Percentiles rank a stretch among this genome's conserved stretches.
Evolutionary conservation across 2,797 vertebrate genomes (phyloP).

Genomic region (Gambusia yucatana): DNA sequence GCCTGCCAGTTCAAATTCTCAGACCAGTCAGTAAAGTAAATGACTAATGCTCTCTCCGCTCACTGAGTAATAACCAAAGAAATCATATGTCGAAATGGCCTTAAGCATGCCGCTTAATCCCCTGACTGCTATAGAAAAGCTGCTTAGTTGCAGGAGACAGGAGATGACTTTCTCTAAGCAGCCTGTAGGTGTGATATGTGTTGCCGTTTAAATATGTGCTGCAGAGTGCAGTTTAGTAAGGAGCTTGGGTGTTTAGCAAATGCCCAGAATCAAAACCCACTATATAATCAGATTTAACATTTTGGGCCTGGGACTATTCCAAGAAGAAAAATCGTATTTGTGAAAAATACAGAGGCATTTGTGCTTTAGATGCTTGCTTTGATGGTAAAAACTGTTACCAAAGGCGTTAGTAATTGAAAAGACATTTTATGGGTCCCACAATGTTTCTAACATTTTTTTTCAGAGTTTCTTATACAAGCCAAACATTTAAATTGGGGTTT

Average conservation of each 20-base stretch:
- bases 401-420: not conserved
- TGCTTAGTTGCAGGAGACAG: constrained; percentile 70
- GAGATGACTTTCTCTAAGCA: constrained; percentile 54
- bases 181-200: constrained; percentile 45
- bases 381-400: not conserved
- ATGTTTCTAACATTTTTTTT: not conserved
- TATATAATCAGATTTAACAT: not conserved
- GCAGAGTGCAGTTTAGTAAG: constrained; percentile 11
- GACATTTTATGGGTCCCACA: not conserved
- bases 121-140: constrained; percentile 61
- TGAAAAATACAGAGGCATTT: not conserved
- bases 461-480: not conserved
- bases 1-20: constrained; percentile 56
- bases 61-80: constrained; percentile 62
- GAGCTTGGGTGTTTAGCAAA: constrained; percentile 20
- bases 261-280: not conserved
- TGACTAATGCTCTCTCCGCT: constrained; percentile 52
- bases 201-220: constrained; percentile 36
- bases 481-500: not conserved
- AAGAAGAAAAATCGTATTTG: not conserved
- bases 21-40: constrained; percentile 63
- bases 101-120: constrained; percentile 56
- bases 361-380: not conserved
- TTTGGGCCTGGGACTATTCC: not conserved
- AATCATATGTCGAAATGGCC: constrained; percentile 63